Conservation (phyloP, 1,140 invertebrate species). For the Melitaea cinxia region DNA sequence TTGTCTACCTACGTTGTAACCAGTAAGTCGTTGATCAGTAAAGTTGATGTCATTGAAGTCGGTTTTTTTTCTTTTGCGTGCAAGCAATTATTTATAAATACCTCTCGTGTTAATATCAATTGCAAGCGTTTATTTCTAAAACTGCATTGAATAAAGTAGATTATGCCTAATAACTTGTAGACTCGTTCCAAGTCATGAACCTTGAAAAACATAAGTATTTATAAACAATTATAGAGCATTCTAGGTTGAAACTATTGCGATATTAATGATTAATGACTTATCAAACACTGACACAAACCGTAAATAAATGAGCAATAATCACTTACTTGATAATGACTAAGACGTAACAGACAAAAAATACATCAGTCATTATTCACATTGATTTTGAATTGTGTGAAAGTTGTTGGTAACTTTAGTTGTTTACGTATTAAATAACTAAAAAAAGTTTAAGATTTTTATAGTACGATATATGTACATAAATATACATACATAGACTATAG, state of each 20-base stretch:
- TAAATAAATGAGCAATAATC: constrained; percentile 34
- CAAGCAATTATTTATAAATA: too few relatives aligned
- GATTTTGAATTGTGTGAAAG: not conserved
- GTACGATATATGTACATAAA: too few relatives aligned
- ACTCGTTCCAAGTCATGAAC: not conserved
- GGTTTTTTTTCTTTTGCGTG: too few relatives aligned
- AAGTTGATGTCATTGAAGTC: too few relatives aligned
- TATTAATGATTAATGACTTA: constrained; percentile 32
- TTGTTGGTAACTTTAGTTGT: not conserved
- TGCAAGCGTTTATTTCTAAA: too few relatives aligned
- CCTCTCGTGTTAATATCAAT: too few relatives aligned
- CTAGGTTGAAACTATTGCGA: constrained; percentile 32
- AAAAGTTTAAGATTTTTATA: too few relatives aligned
- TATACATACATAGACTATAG: too few relatives aligned
- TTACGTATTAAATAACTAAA: not conserved
- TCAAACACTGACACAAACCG: constrained; percentile 19
- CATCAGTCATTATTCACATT: not conserved
- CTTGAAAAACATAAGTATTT: constrained; percentile 22
- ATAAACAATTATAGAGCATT: constrained; percentile 34
- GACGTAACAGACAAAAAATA: constrained; percentile 17
- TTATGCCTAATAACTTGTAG: not conserved
- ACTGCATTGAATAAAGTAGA: not conserved
- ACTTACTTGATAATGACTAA: constrained; percentile 22
- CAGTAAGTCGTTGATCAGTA: too few relatives aligned
- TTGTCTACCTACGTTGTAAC: too few relatives aligned